A percentile compares a stretch with the other conserved stretches of the same genome.
Evolutionary conservation across 2,888 invertebrate genomes (phyloP).

Genomic region (Drosophila kuntzei): DNA sequence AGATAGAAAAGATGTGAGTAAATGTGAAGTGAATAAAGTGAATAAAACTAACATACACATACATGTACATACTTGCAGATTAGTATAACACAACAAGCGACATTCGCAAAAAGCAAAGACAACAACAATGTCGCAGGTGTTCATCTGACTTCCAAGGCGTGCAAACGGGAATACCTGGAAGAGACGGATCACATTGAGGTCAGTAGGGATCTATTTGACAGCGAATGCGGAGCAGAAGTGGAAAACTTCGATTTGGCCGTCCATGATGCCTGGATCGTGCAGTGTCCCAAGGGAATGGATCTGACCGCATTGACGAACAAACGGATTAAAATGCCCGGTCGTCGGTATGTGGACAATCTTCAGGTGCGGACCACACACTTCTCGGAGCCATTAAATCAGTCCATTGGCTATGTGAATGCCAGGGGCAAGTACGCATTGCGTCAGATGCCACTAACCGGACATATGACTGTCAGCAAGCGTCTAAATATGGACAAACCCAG

Average conservation of each 20-base stretch:
- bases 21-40: background rate
- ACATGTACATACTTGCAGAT: background rate
- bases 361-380: constrained; percentile 51
- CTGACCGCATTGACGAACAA: constrained; percentile 26
- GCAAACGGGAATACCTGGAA: constrained; percentile 48
- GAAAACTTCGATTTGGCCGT: constrained; percentile 39
- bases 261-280: constrained; percentile 65
- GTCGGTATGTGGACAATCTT: constrained; percentile 48
- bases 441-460: constrained; percentile 39
- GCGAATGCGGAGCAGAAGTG: constrained; percentile 29
- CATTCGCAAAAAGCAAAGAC: constrained; percentile 14
- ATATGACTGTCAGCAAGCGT: constrained; percentile 55
- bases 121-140: background rate
- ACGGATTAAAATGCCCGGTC: constrained; percentile 62
- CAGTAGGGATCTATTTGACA: background rate
- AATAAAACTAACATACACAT: background rate
- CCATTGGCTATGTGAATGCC: constrained; percentile 53
- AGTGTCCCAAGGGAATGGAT: constrained; percentile 58
- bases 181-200: constrained; percentile 28
- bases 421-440: constrained; percentile 49
- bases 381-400: background rate
- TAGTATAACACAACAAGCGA: background rate
- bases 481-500: constrained; percentile 20
- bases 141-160: constrained; percentile 3
- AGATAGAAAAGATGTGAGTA: constrained; percentile 13